Evolutionary conservation across 2,797 vertebrate genomes (phyloP), one percentile per base, ranked within the genome.

Genomic region (Oryzias dopingdopingensis): DNA sequence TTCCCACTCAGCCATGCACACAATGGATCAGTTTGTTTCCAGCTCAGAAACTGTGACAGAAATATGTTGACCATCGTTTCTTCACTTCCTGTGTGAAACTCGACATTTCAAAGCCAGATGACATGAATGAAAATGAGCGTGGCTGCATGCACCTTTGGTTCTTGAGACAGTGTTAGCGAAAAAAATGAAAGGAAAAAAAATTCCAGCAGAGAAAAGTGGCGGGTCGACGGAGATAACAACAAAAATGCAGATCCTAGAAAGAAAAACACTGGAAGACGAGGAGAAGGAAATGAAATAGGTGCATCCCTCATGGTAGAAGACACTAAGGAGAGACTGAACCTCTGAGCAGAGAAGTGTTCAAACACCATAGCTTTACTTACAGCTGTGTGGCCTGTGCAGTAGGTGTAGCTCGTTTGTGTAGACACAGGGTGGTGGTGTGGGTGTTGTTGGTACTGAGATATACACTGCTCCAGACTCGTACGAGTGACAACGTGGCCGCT

Each of bases 371-470:
- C 42, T 49, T 72, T 75, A 95, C 94, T 95, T 88, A 96, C 94
- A 77, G 92, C 76, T 74, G 92, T 87, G 55, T 93, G 92, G 61
- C 90, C 86, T n/a, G 89, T 79, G 82, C 92, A 93, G 90, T 92
- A 94, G 85, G 92, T 75, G 61, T 93, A 93, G 90, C 90, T 92
- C 65, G 92, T 81, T 46, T 93, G 93, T 23, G 90, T 22, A 45
- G 77, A 66, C 55, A 72, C 91, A 62, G 91, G 92, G 77, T 70
- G 67, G 18, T 75, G 72, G 3, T 76, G 74, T 0, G 15, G 72
- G n/a, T 66, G 72, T 17, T 70, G 85, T 13, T 80, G 82, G 14
- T 79, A 67, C 42, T 80, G 70, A 56, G 74, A 65, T 4, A 70
- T 68, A 68, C 81, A 70, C 47, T 84, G 73, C 51, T 77, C 83